Percentiles rank a stretch among this genome's conserved stretches.
Evolutionary conservation across 2,113 vertebrate genomes (phyloP).

Genomic region (Heterocephalus glaber): DNA sequence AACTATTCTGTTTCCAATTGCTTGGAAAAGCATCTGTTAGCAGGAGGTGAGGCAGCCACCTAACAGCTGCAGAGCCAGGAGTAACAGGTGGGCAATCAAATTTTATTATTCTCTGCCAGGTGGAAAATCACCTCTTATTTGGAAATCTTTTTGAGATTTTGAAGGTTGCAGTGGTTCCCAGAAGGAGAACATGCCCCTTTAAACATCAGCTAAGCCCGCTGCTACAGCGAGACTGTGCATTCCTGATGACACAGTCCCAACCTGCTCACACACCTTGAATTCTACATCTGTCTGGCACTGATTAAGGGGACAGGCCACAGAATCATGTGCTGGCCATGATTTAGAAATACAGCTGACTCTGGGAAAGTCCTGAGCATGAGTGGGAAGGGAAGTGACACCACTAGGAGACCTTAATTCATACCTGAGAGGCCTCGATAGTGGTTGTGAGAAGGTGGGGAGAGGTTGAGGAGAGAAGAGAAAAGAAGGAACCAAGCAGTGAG

Average conservation of each 20-base stretch:
- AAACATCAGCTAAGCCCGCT: not conserved
- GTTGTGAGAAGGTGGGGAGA: not conserved
- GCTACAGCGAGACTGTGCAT: not conserved
- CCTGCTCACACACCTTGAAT: not conserved
- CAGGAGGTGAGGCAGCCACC: not conserved
- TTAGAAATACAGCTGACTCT: not conserved
- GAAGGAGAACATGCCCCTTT: not conserved
- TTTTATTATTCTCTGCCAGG: conserved; percentile 57
- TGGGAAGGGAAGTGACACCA: not conserved
- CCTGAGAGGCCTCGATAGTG: not conserved
- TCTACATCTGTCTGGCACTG: not conserved
- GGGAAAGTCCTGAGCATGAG: not conserved
- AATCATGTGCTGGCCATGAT: not conserved
- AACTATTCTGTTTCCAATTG: not conserved
- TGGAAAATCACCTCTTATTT: conserved; percentile 58
- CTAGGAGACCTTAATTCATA: not conserved
- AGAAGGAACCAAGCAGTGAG: not conserved
- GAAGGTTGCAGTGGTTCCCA: not conserved
- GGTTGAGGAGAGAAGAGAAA: not conserved
- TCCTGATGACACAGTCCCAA: not conserved
- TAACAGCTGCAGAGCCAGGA: not conserved
- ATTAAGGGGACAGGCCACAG: not conserved
- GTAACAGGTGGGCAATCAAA: conserved; percentile 60
- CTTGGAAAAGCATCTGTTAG: conserved; percentile 47
- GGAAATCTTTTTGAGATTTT: conserved; percentile 23